Evolutionary conservation across 2,888 invertebrate species (phyloP), one percentile per base, ranked within the genome.

Genomic region (Seira sanloemensis): DNA sequence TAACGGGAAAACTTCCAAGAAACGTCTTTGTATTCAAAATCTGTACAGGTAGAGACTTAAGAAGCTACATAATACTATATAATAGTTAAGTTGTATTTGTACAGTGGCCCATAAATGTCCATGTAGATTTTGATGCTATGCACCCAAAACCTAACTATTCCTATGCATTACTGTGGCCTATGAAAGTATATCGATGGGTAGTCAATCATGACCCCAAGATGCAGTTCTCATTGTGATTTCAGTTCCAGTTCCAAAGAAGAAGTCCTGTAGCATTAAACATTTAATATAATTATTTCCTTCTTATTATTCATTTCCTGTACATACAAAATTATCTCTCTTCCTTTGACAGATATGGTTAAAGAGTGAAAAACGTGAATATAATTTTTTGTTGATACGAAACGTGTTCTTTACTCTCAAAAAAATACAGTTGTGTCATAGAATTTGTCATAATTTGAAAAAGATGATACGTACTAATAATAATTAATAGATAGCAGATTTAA

Each of bases 11-110:
- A 76, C 81, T 81, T 81, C 81, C 81, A 76, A 54, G 66, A n/a
- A n/a, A n/a, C n/a, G n/a, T 46, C 81, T 81, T 75, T 81, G 81
- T 81, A 81, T 81, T 76, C 75, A 81, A 69, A 81, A 76, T 81
- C 81, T 81, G 76, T 81, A 81, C 81, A 81, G 81, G 50, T 66
- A 80, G 66, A 58, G 7, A n/a, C 4, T 4, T 37, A 37, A 37
- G 37, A 7, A 37, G 37, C 4, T 12, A n/a, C n/a, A n/a, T n/a
- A n/a, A n/a, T n/a, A n/a, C n/a, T n/a, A n/a, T n/a, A n/a, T n/a
- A n/a, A n/a, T n/a, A n/a, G n/a, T n/a, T n/a, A n/a, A n/a, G n/a
- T n/a, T n/a, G n/a, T n/a, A n/a, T n/a, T n/a, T n/a, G n/a, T n/a
- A n/a, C n/a, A n/a, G n/a, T n/a, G n/a, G n/a, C n/a, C n/a, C n/a